Percentiles rank a stretch among this genome's conserved stretches.
These are phyloP conservation scores for Channa maculata DNA, from an alignment of 2,113 vertebrate genomes.

Conservation along the genomic window DNA sequence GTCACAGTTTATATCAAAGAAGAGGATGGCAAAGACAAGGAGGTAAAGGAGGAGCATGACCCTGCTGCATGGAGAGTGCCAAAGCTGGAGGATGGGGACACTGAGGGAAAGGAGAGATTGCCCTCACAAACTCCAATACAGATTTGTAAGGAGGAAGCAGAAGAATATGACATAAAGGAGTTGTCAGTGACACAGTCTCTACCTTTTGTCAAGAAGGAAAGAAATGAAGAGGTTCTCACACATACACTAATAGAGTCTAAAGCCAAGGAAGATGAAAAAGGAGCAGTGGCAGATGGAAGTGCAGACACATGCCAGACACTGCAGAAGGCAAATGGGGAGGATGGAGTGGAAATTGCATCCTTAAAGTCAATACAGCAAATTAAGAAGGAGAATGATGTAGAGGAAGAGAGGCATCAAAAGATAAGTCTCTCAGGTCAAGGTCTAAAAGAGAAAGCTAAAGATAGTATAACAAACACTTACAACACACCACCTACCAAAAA, in stretches of 20 bases:
- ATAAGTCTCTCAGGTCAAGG: slow-evolving; percentile 29
- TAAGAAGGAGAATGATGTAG: slow-evolving; percentile 63
- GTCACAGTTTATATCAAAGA: slow-evolving; percentile 47
- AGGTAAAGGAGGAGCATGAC: slow-evolving; percentile 31
- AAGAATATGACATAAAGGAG: slow-evolving; percentile 48
- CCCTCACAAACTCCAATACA: slow-evolving; percentile 28
- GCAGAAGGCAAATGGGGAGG: slow-evolving; percentile 36
- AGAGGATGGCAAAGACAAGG: slow-evolving; percentile 40
- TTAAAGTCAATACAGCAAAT: slow-evolving; percentile 58
- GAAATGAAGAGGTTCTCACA: slow-evolving; percentile 37
- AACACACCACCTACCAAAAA: slow-evolving; percentile 64
- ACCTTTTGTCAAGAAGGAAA: slow-evolving; percentile 51
- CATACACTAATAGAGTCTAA: slow-evolving; percentile 44
- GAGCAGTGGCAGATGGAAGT: slow-evolving; percentile 8
- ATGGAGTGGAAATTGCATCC: slow-evolving; percentile 9
- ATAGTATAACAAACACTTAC: slow-evolving; percentile 38
- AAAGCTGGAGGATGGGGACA: slow-evolving; percentile 48
- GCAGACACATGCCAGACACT: slow-evolving; percentile 32
- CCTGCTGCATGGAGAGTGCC: slow-evolving; percentile 21
- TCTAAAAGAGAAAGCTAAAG: slow-evolving; percentile 71
- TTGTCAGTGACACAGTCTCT: slow-evolving; percentile 9
- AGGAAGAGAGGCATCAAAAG: slow-evolving; percentile 68
- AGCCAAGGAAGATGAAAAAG: slow-evolving; percentile 44
- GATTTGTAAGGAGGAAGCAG: slow-evolving; percentile 63
- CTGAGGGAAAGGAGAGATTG: slow-evolving; percentile 11